These are phyloP conservation scores for Ophion ellenae DNA, from an alignment of 2,888 invertebrate species.

Conservation along the genomic window DNA sequence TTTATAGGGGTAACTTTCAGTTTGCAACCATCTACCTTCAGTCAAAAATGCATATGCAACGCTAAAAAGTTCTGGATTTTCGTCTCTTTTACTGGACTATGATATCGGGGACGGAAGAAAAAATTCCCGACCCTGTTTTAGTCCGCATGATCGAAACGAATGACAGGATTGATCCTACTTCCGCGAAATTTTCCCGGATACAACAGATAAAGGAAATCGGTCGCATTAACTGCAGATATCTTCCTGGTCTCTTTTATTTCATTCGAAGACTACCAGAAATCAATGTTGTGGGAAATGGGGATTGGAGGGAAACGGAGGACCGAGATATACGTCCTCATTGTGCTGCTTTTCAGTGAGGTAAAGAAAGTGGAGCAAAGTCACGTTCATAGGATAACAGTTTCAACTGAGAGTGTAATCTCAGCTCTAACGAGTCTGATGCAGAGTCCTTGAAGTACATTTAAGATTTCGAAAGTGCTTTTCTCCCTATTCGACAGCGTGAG, in stretches of 20 bases:
- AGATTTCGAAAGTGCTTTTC: conserved; percentile 27
- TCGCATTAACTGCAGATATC: background rate
- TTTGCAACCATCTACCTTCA: no score
- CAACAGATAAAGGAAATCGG: background rate
- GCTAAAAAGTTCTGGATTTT: no score
- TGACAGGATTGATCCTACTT: background rate
- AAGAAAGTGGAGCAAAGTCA: no score
- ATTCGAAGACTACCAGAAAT: background rate
- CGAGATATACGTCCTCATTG: no score
- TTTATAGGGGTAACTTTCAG: no score
- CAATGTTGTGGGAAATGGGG: background rate
- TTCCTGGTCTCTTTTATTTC: background rate
- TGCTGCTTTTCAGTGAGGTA: no score
- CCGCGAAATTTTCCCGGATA: background rate
- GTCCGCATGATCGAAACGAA: conserved; percentile 1
- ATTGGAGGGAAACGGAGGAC: no score
- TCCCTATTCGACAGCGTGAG: background rate
- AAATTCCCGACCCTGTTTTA: conserved; percentile 8
- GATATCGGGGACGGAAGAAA: background rate
- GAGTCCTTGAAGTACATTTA: background rate
- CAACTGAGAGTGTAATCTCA: no score
- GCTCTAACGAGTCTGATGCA: background rate
- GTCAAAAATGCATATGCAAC: no score
- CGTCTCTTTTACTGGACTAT: no score
- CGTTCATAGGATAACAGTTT: no score